Conservation (phyloP, 2,888 invertebrate species). For the Drosophila melanocephala region DNA sequence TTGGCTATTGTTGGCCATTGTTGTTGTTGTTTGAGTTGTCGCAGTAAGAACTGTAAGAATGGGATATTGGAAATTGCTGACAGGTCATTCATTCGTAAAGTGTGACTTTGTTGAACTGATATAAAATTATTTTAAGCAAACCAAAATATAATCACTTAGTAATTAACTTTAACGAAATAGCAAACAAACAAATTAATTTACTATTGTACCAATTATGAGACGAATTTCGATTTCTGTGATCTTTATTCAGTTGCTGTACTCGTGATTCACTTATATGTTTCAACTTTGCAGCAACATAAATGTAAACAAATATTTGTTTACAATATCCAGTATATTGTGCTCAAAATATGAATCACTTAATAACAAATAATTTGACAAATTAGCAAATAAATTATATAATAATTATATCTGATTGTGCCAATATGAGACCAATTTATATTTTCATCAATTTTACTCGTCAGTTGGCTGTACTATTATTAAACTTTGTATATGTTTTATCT, state of each 20-base stretch:
- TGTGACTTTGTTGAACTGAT: neutral
- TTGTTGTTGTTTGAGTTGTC: constrained; percentile 20
- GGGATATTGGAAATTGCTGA: constrained; percentile 1
- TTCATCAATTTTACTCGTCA: neutral
- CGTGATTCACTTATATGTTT: neutral
- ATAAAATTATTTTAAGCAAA: neutral
- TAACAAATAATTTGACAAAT: neutral
- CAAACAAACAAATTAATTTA: neutral
- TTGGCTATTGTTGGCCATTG: constrained; percentile 38
- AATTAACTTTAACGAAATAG: neutral
- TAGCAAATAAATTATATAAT: too few relatives aligned
- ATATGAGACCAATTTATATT: neutral
- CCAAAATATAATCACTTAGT: neutral
- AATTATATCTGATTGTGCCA: neutral
- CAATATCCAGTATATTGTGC: constrained; percentile 18
- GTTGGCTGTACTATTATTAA: neutral
- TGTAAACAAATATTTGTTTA: neutral
- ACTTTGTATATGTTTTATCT: neutral
- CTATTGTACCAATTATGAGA: neutral
- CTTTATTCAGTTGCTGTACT: neutral
- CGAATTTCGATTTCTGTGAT: neutral
- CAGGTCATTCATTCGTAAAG: neutral
- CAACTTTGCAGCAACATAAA: neutral
- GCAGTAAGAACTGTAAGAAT: neutral
- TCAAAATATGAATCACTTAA: constrained; percentile 15